Evolutionary conservation across 2,113 vertebrate species (phyloP).

Genomic region (Nothobranchius kuhntae): DNA sequence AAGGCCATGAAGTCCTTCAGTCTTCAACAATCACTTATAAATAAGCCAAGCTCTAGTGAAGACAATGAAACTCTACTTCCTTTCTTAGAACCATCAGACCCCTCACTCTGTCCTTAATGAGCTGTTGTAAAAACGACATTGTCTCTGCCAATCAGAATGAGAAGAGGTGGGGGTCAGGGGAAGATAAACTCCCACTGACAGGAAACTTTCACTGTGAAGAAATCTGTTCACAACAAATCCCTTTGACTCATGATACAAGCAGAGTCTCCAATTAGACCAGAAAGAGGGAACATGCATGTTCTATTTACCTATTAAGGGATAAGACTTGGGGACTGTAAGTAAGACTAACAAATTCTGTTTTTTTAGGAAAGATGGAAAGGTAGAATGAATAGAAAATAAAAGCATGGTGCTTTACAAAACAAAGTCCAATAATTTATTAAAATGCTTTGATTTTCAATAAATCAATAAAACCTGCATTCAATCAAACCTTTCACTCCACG

Average conservation of each 20-base stretch:
- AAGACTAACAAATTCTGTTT: conserved; percentile 56
- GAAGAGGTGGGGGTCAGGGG: conserved; percentile 22
- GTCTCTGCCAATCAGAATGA: conserved; percentile 62
- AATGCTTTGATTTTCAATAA: conserved; percentile 80
- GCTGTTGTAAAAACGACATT: conserved; percentile 78
- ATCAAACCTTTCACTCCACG: conserved; percentile 39
- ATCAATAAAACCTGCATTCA: conserved; percentile 68
- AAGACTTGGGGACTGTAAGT: conserved; percentile 62
- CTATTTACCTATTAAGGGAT: conserved; percentile 81
- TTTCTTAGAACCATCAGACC: conserved; percentile 70
- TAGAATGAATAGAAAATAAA: conserved; percentile 32
- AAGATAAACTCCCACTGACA: conserved; percentile 70
- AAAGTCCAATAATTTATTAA: conserved; percentile 33
- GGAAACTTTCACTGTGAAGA: conserved; percentile 75
- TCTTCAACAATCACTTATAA: conserved; percentile 68
- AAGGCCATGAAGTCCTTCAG: conserved; percentile 52
- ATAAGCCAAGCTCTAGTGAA: conserved; percentile 69
- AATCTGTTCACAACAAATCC: conserved; percentile 29
- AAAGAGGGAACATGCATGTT: conserved; percentile 77
- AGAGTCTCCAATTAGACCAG: conserved; percentile 73
- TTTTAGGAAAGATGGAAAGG: conserved; percentile 42
- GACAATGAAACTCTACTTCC: conserved; percentile 45
- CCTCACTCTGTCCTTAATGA: conserved; percentile 79
- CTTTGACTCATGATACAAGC: conserved; percentile 34
- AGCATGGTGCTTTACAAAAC: too few relatives aligned